These are phyloP conservation scores for Trogon melanurus DNA, from an alignment of 2,113 vertebrate species.

Conservation along the genomic window DNA sequence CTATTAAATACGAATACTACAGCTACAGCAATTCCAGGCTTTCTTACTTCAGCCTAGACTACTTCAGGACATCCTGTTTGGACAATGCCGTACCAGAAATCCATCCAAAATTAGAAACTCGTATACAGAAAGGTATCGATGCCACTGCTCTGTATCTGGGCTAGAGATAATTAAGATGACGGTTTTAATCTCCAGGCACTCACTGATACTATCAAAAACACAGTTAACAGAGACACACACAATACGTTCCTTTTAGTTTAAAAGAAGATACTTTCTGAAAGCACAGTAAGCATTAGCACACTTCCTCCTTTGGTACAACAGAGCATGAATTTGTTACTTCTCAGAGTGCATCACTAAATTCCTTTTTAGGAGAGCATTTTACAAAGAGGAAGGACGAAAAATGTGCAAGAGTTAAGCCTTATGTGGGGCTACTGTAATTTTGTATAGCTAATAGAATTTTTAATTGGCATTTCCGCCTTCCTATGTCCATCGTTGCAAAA, in stretches of 20 bases:
- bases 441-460: neutral
- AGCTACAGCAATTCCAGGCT: neutral
- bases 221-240: neutral
- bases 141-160: neutral
- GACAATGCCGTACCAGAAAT: neutral
- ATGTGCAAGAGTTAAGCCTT: neutral
- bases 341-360: neutral
- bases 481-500: neutral
- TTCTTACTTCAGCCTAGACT: neutral
- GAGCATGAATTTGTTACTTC: constrained; percentile 12
- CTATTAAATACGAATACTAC: neutral
- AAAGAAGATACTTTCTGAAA: neutral
- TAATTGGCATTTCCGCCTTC: neutral
- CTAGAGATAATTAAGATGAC: neutral
- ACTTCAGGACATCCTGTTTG: neutral
- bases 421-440: neutral
- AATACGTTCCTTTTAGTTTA: neutral
- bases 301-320: constrained; percentile 25
- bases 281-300: neutral
- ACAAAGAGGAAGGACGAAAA: neutral
- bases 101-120: neutral
- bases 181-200: neutral
- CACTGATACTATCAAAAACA: neutral
- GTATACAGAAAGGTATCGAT: neutral
- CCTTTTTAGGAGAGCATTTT: constrained; percentile 43